Conservation (phyloP, 2,113 vertebrate genomes). For the Scopus umbretta region DNA sequence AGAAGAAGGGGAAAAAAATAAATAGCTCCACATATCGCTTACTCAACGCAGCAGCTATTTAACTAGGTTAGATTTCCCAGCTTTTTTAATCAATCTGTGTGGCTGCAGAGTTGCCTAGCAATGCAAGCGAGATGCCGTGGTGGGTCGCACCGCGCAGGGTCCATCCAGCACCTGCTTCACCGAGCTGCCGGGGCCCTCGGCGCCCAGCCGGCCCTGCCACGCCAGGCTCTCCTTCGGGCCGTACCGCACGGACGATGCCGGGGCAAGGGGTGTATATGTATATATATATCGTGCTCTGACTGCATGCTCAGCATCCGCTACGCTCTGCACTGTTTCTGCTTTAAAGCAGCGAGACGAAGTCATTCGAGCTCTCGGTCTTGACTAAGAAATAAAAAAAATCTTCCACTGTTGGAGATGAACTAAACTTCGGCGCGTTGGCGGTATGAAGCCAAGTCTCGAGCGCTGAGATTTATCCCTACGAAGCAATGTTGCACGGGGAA, state of each 20-base stretch:
- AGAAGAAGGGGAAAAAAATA: background rate
- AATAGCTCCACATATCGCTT: background rate
- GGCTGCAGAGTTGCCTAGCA: slow-evolving; percentile 16
- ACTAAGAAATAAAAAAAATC: background rate
- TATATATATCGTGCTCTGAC: rapidly evolving
- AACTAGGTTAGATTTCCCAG: background rate
- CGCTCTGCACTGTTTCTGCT: rapidly evolving
- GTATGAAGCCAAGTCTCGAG: background rate
- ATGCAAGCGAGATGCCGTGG: background rate
- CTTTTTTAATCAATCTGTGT: background rate
- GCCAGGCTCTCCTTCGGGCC: background rate
- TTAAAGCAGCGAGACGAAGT: background rate
- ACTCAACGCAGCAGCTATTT: background rate
- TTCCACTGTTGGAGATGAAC: background rate
- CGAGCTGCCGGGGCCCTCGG: background rate
- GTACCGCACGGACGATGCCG: rapidly evolving
- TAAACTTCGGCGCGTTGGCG: background rate
- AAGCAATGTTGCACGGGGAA: rapidly evolving
- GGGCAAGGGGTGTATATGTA: no score
- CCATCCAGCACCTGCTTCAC: background rate
- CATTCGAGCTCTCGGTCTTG: background rate
- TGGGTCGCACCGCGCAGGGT: background rate
- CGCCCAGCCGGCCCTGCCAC: rapidly evolving
- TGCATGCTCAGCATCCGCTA: background rate
- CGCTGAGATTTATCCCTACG: background rate